Evolutionary conservation across 2,113 vertebrate species (phyloP).

Genomic region (Anser cygnoides): DNA sequence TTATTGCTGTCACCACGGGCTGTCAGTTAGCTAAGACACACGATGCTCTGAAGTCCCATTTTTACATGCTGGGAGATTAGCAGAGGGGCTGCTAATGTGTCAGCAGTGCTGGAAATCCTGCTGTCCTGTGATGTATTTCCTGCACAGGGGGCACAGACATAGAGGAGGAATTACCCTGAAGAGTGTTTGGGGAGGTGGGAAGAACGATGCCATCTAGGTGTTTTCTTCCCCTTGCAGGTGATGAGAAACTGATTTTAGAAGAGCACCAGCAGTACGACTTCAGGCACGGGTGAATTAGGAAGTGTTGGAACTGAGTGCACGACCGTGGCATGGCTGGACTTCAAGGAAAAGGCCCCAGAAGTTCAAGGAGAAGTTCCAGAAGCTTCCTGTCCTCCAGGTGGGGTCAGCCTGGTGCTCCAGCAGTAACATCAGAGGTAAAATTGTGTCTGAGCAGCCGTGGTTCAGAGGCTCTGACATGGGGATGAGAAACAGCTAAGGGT

Average conservation of each 20-base stretch:
- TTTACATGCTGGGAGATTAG: background rate
- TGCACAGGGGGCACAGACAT: background rate
- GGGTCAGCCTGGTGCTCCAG: background rate
- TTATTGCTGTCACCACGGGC: background rate
- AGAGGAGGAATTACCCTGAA: background rate
- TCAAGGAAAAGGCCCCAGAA: background rate
- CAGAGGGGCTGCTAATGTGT: background rate
- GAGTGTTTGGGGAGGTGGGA: background rate
- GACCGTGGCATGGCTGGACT: background rate
- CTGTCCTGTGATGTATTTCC: rapidly evolving
- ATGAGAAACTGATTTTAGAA: background rate
- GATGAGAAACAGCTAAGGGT: conserved; percentile 19
- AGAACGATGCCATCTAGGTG: background rate
- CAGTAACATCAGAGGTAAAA: background rate
- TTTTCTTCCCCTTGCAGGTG: background rate
- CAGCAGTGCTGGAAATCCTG: background rate
- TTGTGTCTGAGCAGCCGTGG: background rate
- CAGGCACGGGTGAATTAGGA: background rate
- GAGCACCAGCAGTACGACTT: background rate
- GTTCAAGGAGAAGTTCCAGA: background rate
- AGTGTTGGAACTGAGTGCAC: background rate
- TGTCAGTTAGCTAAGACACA: background rate
- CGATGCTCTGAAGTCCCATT: background rate
- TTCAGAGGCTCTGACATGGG: background rate
- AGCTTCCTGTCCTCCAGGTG: background rate